phyloP scores from a whole-genome alignment of 37 sponge, comb jelly and placozoan genomes.

The Halisarca cf. caerulea region DNA sequence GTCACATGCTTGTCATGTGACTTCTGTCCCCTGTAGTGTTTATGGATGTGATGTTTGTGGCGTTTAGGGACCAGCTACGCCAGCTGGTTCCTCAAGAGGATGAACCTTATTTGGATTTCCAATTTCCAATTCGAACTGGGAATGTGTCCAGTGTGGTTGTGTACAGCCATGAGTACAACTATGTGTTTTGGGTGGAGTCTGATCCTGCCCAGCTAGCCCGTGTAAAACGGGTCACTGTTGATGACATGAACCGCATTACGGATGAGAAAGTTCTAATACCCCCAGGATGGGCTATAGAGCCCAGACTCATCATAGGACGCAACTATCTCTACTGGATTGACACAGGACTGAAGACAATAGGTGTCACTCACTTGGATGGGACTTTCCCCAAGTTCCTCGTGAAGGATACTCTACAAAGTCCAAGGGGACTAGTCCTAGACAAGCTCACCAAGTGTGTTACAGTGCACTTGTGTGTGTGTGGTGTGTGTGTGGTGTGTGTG shows the following conservation, averaged over 20 bases:
- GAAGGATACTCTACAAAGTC: neutral
- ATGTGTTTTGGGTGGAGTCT: neutral
- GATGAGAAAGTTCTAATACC: too few relatives aligned
- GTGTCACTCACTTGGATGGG: neutral
- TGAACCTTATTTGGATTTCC: neutral
- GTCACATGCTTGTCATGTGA: neutral
- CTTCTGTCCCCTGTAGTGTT: neutral
- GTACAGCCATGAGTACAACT: neutral
- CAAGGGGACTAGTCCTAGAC: constrained; percentile 2
- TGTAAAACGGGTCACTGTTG: too few relatives aligned
- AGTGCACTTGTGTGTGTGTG: neutral
- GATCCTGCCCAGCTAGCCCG: too few relatives aligned
- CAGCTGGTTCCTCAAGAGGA: neutral
- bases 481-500: too few relatives aligned
- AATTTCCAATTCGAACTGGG: neutral
- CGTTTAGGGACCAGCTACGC: neutral
- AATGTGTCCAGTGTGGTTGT: neutral
- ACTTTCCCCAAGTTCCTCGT: neutral
- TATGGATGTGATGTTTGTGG: neutral
- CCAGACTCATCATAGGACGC: too few relatives aligned
- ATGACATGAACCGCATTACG: too few relatives aligned
- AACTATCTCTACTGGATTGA: constrained; percentile 11
- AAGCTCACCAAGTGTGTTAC: neutral
- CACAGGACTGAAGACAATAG: neutral
- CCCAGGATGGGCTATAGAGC: too few relatives aligned